Evolutionary conservation across 2,113 vertebrate species (phyloP), one percentile per base, ranked within the genome.

Genomic region (Neotragus moschatus): DNA sequence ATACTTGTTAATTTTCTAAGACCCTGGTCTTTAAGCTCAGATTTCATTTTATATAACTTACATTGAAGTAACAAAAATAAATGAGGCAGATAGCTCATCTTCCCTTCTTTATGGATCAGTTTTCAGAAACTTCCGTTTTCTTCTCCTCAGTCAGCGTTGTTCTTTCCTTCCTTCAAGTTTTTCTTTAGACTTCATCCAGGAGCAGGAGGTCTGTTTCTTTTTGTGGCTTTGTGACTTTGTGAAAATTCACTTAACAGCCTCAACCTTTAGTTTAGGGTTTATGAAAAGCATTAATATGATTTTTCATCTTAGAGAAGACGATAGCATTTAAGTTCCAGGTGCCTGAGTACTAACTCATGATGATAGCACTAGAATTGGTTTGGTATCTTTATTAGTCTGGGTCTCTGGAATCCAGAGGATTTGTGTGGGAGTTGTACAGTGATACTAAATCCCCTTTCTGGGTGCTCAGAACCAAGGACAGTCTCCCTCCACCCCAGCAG

Each of bases 31-130:
- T 81, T 88, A 90, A 84, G 17, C 28, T 90, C 39, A 43, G 58
- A 80, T 90, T 95, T 94, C 43, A 60, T 36, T 94, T 93, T 88
- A 88, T 39, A 47, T 84, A 47, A 92, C 79, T 90, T 94, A 86
- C 2, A 13, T 51, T 49, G 73, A 84, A 84, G 17, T 84, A 84
- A 45, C 17, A 55, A 70, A 90, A 96, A 17, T 51, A n/a, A 51
- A 88, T 3, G 51, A 88, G 53, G 23, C 56, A 80, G 63, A 49
- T 45, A 47, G 4, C 6, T 84, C 51, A 94, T 70, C 14, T 79
- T 26, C 55, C 43, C 2, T 49, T 56, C 45, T 23, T 21, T 39
- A 49, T 77, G 45, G 49, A 47, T 81, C 43, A 12, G 9, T 84
- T 84, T 77, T 90, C 17, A 92, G 56, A 84, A 84, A 79, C 33